Evolutionary conservation across 2,888 invertebrate genomes (phyloP), one percentile per base, ranked within the genome.

Genomic region (Troides aeacus): DNA sequence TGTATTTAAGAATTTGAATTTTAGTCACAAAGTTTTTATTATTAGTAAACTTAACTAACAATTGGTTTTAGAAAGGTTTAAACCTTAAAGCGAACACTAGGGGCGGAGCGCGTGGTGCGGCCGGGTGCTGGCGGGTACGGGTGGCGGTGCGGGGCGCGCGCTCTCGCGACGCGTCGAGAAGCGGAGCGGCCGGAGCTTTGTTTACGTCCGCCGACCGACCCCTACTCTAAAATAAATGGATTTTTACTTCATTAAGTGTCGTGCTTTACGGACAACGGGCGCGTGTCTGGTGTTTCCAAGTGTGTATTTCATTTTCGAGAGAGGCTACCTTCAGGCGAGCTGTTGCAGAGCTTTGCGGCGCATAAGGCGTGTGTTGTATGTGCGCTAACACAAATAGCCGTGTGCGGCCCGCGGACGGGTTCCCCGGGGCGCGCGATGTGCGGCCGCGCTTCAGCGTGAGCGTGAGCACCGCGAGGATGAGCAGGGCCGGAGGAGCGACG

Each of bases 401-500:
- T 24, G 18, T 30, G 24, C 36, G 12, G 21, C 17, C 63, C n/a
- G 36, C 23, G 56, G 56, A 50, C 63, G 39, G 10, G 15, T 69
- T 61, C 23, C 8, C 4, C 30, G 39, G 23, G 23, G 23, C 1
- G 36, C 21, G 23, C 15, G 39, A 66, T 62, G 66, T 62, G 42
- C 17, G 42, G n/a, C 39, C 23, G 50, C 59, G 46, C 21, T 21
- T 21, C 21, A 21, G 21, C 21, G 21, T 21, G 21, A 21, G 21
- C 50, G 30, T 62, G 64, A 58, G 36, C 7, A 8, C 39, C 18
- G 23, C 0, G 62, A 62, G 24, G 62, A 69, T 72, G 72, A 36
- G 53, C 59, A 62, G 30, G 30, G 53, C 63, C n/a, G 58, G 66
- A 50, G 63, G 63, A 24, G 61, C 60, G 39, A 59, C 70, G 65